Evolutionary conservation across 1,140 invertebrate species (phyloP).

Genomic region (Metopolophium dirhodum): DNA sequence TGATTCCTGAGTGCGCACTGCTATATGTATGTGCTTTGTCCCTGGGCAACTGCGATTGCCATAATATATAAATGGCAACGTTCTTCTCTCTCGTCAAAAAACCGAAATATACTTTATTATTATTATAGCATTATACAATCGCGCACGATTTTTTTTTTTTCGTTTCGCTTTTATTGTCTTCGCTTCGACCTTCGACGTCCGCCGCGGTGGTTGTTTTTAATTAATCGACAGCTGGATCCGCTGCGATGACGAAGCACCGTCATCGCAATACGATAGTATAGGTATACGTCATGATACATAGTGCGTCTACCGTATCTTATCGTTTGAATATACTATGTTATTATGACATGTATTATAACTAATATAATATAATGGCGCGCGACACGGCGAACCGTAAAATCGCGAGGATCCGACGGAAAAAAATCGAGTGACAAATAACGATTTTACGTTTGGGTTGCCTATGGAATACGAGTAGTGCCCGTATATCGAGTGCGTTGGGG

Average conservation of each 20-base stretch:
- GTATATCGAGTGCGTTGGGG: background rate
- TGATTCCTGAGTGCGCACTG: background rate
- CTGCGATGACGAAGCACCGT: constrained; percentile 17
- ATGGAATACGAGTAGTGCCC: background rate
- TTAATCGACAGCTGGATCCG: constrained; percentile 16
- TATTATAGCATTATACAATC: background rate
- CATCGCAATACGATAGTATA: background rate
- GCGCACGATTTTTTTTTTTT: background rate
- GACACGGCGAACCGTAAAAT: background rate
- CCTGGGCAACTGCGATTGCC: background rate
- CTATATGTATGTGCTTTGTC: background rate
- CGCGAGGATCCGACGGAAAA: background rate
- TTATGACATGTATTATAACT: background rate
- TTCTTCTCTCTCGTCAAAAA: background rate
- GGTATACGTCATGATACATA: background rate
- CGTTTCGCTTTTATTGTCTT: background rate
- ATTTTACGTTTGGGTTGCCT: background rate
- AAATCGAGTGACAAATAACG: background rate
- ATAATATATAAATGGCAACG: background rate
- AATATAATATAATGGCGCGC: background rate
- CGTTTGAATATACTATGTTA: background rate
- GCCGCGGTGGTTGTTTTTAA: background rate
- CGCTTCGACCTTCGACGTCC: background rate
- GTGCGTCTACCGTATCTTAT: background rate
- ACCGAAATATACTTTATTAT: background rate